A percentile compares a stretch with the other conserved stretches of the same genome.
Evolutionary conservation across 2,797 vertebrate species (phyloP).

Genomic region (Onychomys leucogaster): DNA sequence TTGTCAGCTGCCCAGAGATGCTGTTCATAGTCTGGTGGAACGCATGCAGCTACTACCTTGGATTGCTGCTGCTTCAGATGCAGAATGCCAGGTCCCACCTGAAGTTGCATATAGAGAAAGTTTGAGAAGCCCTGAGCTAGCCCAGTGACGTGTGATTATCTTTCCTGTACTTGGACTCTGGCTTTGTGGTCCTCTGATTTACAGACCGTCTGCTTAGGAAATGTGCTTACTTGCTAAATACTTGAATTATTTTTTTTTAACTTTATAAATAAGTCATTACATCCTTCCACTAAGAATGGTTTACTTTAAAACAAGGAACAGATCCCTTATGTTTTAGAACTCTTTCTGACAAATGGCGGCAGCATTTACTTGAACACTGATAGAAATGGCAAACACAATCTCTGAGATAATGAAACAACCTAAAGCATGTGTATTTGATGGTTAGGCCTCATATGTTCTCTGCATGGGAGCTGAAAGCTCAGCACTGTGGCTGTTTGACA

Average conservation of each 20-base stretch:
- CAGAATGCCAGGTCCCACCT: not conserved
- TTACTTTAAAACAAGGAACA: conserved; percentile 9
- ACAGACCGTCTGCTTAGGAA: not conserved
- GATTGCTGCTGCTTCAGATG: not conserved
- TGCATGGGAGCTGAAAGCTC: not conserved
- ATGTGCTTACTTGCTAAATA: not conserved
- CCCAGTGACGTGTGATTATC: not conserved
- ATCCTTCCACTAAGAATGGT: not conserved
- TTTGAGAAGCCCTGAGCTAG: not conserved
- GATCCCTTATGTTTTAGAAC: not conserved
- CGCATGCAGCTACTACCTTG: not conserved
- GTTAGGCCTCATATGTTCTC: not conserved
- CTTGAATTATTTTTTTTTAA: conserved; percentile 2
- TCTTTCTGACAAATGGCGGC: not conserved
- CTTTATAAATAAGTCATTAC: not conserved
- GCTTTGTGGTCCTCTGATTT: not conserved
- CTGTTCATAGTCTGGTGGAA: not conserved
- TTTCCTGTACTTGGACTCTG: not conserved
- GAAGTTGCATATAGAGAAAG: not conserved
- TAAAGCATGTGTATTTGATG: not conserved
- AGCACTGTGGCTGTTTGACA: not conserved
- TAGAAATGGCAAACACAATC: not conserved
- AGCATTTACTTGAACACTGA: not conserved
- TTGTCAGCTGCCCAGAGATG: not conserved
- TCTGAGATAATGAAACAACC: not conserved